phyloP scores from a whole-genome alignment of 2,797 vertebrate species.

The Telmatherina bonti region DNA sequence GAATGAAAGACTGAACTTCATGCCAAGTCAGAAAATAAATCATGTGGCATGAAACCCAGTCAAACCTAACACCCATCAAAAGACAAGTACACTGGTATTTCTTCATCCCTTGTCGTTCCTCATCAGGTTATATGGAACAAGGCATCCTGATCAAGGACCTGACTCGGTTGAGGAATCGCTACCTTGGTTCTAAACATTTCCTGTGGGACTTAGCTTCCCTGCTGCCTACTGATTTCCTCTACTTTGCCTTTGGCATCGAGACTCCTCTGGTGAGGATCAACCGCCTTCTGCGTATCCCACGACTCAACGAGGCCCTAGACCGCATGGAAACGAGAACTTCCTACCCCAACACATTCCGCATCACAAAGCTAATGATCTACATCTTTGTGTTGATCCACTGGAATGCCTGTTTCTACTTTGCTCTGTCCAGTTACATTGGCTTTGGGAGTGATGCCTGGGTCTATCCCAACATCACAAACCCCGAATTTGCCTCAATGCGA shows the following conservation, averaged over 20 bases:
- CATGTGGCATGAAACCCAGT: neutral
- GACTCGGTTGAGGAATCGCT: constrained; percentile 73
- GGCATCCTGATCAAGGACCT: constrained; percentile 88
- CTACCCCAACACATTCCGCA: constrained; percentile 90
- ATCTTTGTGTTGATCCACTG: constrained; percentile 92
- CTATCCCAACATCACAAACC: constrained; percentile 85
- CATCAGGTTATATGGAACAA: constrained; percentile 90
- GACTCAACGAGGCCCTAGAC: constrained; percentile 89
- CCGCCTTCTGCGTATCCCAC: constrained; percentile 85
- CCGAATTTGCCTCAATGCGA: constrained; percentile 76
- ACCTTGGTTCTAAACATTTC: constrained; percentile 84
- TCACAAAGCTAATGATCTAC: constrained; percentile 91
- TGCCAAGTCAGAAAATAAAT: neutral
- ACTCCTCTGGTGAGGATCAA: constrained; percentile 85
- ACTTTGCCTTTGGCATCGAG: constrained; percentile 79
- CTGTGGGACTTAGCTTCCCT: constrained; percentile 84
- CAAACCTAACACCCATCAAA: neutral
- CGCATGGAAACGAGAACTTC: constrained; percentile 89
- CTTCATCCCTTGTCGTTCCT: constrained; percentile 7
- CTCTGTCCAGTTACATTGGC: constrained; percentile 86
- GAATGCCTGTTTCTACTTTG: constrained; percentile 94
- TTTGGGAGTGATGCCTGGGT: constrained; percentile 90
- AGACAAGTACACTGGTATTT: neutral
- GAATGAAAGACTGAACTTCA: neutral
- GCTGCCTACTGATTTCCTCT: constrained; percentile 90